Evolutionary conservation across 2,113 vertebrate species (phyloP), one percentile per base, ranked within the genome.

Genomic region (Saccopteryx bilineata): DNA sequence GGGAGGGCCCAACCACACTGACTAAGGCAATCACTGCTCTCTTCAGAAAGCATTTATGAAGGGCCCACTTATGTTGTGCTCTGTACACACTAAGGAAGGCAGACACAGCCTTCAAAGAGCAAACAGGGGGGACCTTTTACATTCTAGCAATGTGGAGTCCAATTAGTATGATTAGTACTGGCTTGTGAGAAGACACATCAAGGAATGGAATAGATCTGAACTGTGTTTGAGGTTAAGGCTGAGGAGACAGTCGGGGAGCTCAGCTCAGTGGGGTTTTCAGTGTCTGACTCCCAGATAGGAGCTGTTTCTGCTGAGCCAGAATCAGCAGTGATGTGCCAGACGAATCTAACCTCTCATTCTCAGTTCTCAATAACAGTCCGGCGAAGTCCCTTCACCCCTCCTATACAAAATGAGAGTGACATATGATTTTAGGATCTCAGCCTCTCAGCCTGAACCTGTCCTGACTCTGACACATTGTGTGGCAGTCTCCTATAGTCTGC

Each of bases 21-120:
- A 93, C 84, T 75, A 91, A 92, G 72, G 90, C 84, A 76, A 94
- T 95, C 91, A 96, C 58, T 88, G 85, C 94, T 86, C 63, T 93
- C 96, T 91, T 96, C 92, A 89, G 79, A 95, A 94, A 94, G 72
- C 79, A 94, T 74, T 91, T 95, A 90, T 86, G 84, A 97, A 93
- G 85, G 78, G 46, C 78, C 79, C 81, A 72, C 74, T 96, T 95
- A 84, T 87, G 68, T 24, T 33, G 54, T 46, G 19, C 63, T 83
- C 87, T 48, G 74, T 60, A 54, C 50, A 86, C 95, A 85, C 24
- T n/a, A 56, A 63, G 50, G 39, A 80, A 68, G 86, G 66, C 50
- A 90, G 79, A 74, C 33, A 4, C 7, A 13, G 74, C 52, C 78
- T 92, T 88, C 14, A 9, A 80, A 48, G 63, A 78, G 48, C n/a